Evolutionary conservation across 1,140 invertebrate species (phyloP), one percentile per base, ranked within the genome.

Genomic region (Zaprionus davidi): DNA sequence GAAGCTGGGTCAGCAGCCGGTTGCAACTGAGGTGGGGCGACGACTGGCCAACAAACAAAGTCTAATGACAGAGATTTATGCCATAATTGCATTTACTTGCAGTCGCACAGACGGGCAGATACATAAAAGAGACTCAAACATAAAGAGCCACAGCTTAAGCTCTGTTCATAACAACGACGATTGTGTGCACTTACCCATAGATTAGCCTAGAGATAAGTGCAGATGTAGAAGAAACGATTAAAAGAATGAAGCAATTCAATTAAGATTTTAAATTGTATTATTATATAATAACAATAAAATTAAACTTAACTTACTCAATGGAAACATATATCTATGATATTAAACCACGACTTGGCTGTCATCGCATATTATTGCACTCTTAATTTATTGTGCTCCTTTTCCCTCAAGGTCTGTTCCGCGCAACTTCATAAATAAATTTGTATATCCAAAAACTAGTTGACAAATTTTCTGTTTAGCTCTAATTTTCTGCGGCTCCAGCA

Each of bases 31-130:
- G 71, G 49, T 49, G 46, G 71, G 59, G 62, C 64, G 44, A 46
- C 63, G 62, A 69, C 72, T 71, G 77, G 38, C 63, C 77, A 79
- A 83, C 83, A 86, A 88, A 88, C 81, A 84, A 81, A 83, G 84
- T 90, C 84, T 90, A 87, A 87, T 90, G 85, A 87, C 85, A 84
- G 85, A 85, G 84, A 87, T 87, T 87, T 87, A 87, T 87, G 74
- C 85, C 81, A 68, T 87, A 90, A 90, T 87, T 87, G 85, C 84
- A 90, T 87, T 90, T 81, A 79, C 80, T 84, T 51, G 78, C 62
- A 51, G 56, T 58, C 28, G 41, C 5, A 64, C 46, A 26, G 26
- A 15, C 28, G 34, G 24, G 1, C 11, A 12, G 28, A 26, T 20
- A 15, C 38, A 22, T 53, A 28, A 22, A 24, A 41, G 17, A 6